Conservation (phyloP, 2,888 invertebrate species). For the Yponomeuta sedellus region DNA sequence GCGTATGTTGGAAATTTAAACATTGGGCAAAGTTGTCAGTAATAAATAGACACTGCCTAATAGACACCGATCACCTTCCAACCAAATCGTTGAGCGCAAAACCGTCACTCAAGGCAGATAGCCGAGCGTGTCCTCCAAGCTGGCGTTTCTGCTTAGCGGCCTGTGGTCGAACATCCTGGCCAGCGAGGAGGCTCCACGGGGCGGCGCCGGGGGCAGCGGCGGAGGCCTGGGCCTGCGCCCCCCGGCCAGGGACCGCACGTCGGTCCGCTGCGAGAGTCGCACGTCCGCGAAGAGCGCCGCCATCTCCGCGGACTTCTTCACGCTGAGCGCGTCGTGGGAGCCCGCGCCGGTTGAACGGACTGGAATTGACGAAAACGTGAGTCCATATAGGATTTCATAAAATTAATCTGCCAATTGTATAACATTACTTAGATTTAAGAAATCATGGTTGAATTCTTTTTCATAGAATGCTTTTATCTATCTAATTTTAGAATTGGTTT, state of each 20-base stretch:
- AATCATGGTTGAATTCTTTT: too few species aligned
- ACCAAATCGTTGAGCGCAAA: background rate
- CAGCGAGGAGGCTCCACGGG: slow-evolving; percentile 35
- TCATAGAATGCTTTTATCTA: too few species aligned
- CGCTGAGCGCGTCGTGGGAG: slow-evolving; percentile 84
- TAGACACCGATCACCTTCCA: too few species aligned
- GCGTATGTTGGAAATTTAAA: too few species aligned
- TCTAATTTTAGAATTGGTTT: too few species aligned
- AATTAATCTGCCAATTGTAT: background rate
- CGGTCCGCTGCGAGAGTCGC: slow-evolving; percentile 82
- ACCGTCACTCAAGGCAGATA: slow-evolving; percentile 76
- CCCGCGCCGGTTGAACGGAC: slow-evolving; percentile 70
- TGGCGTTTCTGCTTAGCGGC: slow-evolving; percentile 64
- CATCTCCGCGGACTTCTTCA: slow-evolving; percentile 92
- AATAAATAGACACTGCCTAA: too few species aligned
- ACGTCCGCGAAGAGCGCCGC: slow-evolving; percentile 90
- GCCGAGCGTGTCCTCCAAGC: slow-evolving; percentile 79
- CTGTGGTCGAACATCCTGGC: slow-evolving; percentile 56
- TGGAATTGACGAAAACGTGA: slow-evolving; percentile 27
- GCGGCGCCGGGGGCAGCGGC: slow-evolving; percentile 36
- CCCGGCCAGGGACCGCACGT: slow-evolving; percentile 66
- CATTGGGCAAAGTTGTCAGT: too few species aligned
- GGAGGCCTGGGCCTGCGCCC: slow-evolving; percentile 38
- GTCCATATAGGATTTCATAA: background rate
- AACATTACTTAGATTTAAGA: too few species aligned